These are phyloP conservation scores for Calameuta idolon DNA, from an alignment of 2,888 invertebrate genomes.

Conservation along the genomic window DNA sequence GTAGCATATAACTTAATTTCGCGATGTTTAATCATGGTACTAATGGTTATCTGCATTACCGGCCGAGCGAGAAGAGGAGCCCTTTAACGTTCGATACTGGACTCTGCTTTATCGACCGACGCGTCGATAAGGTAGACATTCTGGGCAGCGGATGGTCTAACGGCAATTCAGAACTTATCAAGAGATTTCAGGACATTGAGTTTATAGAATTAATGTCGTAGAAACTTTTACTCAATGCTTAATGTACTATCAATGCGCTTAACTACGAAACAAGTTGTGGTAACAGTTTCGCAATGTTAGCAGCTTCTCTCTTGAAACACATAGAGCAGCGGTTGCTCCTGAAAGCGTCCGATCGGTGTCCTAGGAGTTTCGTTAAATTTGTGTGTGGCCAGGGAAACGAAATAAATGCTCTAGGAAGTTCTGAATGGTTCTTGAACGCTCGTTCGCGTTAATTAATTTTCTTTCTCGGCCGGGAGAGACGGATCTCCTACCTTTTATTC, in stretches of 20 bases:
- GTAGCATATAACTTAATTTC: neutral
- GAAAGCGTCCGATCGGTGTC: too few species aligned
- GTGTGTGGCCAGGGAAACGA: neutral
- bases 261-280: neutral
- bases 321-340: neutral
- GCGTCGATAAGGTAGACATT: neutral
- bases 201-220: neutral
- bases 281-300: neutral
- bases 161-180: neutral
- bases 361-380: neutral
- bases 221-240: neutral
- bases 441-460: neutral
- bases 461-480: neutral
- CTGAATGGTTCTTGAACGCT: neutral
- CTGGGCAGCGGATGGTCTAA: neutral
- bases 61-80: neutral
- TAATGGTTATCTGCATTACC: neutral
- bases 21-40: neutral
- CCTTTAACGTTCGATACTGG: fast-evolving
- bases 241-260: neutral
- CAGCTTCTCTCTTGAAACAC: neutral
- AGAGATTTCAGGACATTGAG: neutral
- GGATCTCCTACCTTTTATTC: neutral
- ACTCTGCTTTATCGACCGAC: neutral
- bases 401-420: neutral